phyloP scores from a whole-genome alignment of 2,113 vertebrate species.

The Neoarius graeffei region DNA sequence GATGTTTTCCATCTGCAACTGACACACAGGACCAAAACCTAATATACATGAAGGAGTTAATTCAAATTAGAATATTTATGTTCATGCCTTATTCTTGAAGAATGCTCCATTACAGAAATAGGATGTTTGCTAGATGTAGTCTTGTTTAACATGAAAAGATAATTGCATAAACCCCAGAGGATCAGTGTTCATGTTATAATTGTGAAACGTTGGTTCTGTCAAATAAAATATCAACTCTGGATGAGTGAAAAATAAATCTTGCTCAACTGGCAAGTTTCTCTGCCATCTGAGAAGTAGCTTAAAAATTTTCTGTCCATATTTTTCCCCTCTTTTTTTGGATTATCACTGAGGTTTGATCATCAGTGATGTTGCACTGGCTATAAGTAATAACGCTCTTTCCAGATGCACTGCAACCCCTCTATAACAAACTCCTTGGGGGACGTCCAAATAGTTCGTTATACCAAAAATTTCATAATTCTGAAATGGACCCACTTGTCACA shows the following conservation, averaged over 20 bases:
- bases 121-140: neutral
- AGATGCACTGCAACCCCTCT: conserved; percentile 9
- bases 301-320: neutral
- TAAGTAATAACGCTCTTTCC: neutral
- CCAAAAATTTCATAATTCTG: too few relatives aligned
- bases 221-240: neutral
- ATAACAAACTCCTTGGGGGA: too few relatives aligned
- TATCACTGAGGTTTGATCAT: neutral
- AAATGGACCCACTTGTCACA: too few relatives aligned
- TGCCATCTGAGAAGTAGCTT: neutral
- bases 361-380: neutral
- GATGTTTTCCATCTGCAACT: neutral
- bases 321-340: neutral
- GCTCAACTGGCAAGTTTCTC: neutral
- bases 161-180: neutral
- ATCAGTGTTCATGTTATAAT: neutral
- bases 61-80: neutral
- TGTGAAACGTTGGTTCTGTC: neutral
- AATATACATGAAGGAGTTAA: neutral
- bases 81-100: neutral
- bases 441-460: too few relatives aligned
- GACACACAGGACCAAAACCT: neutral
- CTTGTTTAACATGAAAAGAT: neutral
- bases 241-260: neutral
- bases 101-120: neutral